Percentiles rank a stretch among this genome's conserved stretches.
Evolutionary conservation across 2,888 invertebrate genomes (phyloP).

Genomic region (Heliconius charithonia): DNA sequence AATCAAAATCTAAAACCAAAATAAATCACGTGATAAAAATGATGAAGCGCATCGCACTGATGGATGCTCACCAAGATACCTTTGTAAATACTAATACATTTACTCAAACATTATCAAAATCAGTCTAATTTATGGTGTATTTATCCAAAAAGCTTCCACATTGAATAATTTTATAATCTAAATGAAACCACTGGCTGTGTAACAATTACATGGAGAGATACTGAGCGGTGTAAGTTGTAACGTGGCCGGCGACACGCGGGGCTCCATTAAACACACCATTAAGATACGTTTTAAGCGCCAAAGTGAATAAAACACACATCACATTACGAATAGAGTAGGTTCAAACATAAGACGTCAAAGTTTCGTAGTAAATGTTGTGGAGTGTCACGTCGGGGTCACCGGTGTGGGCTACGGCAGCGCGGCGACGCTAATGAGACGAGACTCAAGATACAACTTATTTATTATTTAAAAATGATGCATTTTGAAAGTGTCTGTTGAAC

Average conservation of each 20-base stretch:
- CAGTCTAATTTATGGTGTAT: neutral
- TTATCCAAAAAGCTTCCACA: conserved; percentile 13
- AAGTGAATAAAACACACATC: conserved; percentile 1
- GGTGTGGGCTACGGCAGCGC: too few relatives aligned
- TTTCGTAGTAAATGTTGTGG: too few relatives aligned
- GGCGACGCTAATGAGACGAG: too few relatives aligned
- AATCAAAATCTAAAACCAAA: neutral
- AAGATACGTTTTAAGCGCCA: conserved; percentile 3
- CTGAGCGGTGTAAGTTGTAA: neutral
- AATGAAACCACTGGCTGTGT: conserved; percentile 21
- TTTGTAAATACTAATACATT: neutral
- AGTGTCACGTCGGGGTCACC: too few relatives aligned
- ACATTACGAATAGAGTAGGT: neutral
- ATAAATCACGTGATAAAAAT: neutral
- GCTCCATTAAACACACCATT: conserved; percentile 2
- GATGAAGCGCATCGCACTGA: neutral
- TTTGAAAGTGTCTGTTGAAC: too few relatives aligned
- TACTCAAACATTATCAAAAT: neutral
- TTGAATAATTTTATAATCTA: conserved; percentile 23
- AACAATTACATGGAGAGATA: neutral
- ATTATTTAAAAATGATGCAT: too few relatives aligned
- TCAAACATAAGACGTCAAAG: too few relatives aligned
- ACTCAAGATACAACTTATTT: too few relatives aligned
- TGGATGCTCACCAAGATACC: neutral
- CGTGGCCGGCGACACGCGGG: neutral